Evolutionary conservation across 2,888 invertebrate species (phyloP), one percentile per base, ranked within the genome.

Genomic region (Cosmia pyralina): DNA sequence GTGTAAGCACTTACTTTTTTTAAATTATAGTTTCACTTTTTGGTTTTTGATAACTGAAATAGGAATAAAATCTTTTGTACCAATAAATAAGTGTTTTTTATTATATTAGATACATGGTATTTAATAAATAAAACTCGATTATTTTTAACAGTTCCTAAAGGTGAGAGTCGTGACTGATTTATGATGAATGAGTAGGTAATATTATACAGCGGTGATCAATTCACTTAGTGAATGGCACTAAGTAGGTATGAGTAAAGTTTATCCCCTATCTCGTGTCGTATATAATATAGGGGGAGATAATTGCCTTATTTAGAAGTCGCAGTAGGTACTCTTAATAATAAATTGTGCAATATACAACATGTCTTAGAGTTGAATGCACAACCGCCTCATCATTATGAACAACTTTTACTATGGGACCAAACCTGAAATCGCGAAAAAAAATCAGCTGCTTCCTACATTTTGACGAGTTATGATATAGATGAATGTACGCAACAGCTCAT

Each of bases 181-280:
- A 46, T 17, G 15, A 8, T n/a, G 7, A 28, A n/a, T 11, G 2
- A 38, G 55, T 41, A 11, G 55, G 0, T 65, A 46, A 8, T 5
- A 46, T 46, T 5, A 69, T n/a, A 53, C 22, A 74, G 44, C 2
- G 15, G 74, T 46, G 44, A 46, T 74, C 22, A 46, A 60, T 74
- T 13, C 44, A 72, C 52, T 62, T 28, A 62, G 19, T 0, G 4
- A 10, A 22, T 17, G 15, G 4, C 15, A 28, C 38, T 6, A 28
- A n/a, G 15, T 34, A 34, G 17, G 17, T 48, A 67, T 4, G 34
- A 59, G 38, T 38, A 38, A 38, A 38, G 5, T 28, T 13, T 1
- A 10, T 75, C 38, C 75, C 75, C 34, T 38, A 4, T 0, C 38
- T 75, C 22, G 13, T 38, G 10, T 38, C 19, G 0, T 2, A 52